Evolutionary conservation across 1,140 invertebrate genomes (phyloP).

Genomic region (Rhopalosiphum padi): DNA sequence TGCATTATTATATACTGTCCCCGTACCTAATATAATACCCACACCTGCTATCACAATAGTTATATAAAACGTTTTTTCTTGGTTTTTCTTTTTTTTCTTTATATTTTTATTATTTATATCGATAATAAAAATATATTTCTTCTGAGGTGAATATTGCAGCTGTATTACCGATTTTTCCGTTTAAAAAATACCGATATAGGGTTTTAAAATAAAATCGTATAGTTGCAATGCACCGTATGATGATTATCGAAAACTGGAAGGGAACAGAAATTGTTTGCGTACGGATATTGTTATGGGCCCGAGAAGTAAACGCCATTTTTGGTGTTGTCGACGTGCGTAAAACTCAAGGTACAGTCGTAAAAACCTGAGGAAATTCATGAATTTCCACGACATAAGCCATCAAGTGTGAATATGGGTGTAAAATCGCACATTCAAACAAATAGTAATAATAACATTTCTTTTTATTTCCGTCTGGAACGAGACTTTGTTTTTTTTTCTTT

Average conservation of each 20-base stretch:
- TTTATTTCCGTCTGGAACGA: slow-evolving; percentile 41
- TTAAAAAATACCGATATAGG: not conserved
- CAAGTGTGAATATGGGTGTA: slow-evolving; percentile 37
- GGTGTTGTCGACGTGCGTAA: not conserved
- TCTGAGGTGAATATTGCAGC: not conserved
- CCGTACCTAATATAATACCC: not conserved
- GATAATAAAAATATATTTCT: not conserved
- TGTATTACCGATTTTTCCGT: not conserved
- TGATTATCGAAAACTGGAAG: not conserved
- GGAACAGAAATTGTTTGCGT: not conserved
- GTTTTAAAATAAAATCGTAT: not conserved
- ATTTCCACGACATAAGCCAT: slow-evolving; percentile 45
- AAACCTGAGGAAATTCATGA: slow-evolving; percentile 35
- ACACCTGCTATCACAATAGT: not conserved
- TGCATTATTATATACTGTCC: not conserved
- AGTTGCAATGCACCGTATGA: not conserved
- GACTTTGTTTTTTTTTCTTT: not conserved
- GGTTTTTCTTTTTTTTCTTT: not conserved
- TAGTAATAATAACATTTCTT: slow-evolving; percentile 34
- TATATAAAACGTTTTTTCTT: not conserved
- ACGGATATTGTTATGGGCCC: not conserved
- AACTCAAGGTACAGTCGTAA: slow-evolving; percentile 39
- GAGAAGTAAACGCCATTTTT: slow-evolving; percentile 18
- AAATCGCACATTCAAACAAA: slow-evolving; percentile 43
- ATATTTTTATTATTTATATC: not conserved